Conservation (phyloP, 2,113 vertebrate genomes). For the Progne subis region DNA sequence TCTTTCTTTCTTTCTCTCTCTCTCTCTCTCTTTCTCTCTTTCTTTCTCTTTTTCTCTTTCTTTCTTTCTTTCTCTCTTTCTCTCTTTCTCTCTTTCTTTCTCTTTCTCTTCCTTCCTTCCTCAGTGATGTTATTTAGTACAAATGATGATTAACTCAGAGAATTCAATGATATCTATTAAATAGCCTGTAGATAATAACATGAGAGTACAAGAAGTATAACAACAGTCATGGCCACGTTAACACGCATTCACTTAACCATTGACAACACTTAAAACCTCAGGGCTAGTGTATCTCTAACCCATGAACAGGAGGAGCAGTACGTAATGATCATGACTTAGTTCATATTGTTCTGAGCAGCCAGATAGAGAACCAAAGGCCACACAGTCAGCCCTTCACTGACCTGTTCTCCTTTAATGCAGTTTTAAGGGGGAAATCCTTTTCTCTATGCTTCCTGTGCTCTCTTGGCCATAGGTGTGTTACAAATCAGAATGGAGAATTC, state of each 20-base stretch:
- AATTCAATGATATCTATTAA: not conserved
- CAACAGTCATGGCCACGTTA: not conserved
- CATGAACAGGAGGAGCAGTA: not conserved
- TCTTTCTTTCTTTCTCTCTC: too few species aligned
- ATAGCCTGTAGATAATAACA: not conserved
- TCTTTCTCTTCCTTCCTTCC: too few species aligned
- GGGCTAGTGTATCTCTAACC: not conserved
- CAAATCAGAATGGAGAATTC: conserved; percentile 6
- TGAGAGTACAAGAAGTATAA: not conserved
- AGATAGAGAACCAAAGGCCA: not conserved
- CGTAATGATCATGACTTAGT: not conserved
- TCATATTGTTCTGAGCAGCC: not conserved
- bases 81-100: too few species aligned
- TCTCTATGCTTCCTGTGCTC: not conserved
- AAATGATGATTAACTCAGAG: not conserved
- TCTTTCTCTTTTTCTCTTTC: too few species aligned
- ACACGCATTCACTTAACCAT: not conserved
- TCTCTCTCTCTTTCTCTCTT: too few species aligned
- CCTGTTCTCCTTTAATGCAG: not conserved
- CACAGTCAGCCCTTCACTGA: not conserved
- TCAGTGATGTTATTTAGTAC: not conserved
- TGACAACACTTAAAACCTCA: not conserved
- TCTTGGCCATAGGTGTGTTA: conserved; percentile 18
- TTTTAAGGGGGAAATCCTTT: not conserved
- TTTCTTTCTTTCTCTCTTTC: too few species aligned